Percentiles rank a stretch among this genome's conserved stretches.
Evolutionary conservation across 1,140 invertebrate genomes (phyloP).

Genomic region (Drosophila busckii): DNA sequence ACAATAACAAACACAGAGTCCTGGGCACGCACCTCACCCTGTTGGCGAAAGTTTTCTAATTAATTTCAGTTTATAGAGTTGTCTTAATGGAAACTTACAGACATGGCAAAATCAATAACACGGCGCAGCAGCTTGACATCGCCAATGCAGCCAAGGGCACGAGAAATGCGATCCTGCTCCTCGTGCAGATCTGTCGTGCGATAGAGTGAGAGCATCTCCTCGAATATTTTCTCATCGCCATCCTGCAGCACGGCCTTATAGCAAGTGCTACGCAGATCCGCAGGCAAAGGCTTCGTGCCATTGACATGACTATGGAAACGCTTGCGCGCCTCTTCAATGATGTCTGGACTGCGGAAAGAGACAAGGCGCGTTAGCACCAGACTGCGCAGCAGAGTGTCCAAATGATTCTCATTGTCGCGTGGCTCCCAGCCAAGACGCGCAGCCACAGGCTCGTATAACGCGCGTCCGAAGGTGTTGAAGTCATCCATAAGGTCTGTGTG

Average conservation of each 20-base stretch:
- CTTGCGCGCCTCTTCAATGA: conserved; percentile 86
- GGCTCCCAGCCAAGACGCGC: conserved; percentile 88
- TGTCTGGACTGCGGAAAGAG: conserved; percentile 87
- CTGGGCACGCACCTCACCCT: conserved; percentile 94
- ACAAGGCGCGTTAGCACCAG: conserved; percentile 91
- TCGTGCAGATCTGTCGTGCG: conserved; percentile 92
- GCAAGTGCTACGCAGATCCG: conserved; percentile 92
- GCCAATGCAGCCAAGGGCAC: conserved; percentile 87
- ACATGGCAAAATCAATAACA: conserved; percentile 94
- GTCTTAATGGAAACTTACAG: conserved; percentile 82
- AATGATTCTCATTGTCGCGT: conserved; percentile 86
- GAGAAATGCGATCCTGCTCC: conserved; percentile 93
- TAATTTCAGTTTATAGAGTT: not conserved
- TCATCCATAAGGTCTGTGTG: conserved; percentile 87
- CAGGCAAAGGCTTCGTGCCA: conserved; percentile 84
- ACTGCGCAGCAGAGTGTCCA: conserved; percentile 90
- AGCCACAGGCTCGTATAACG: conserved; percentile 86
- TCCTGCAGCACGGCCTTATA: conserved; percentile 90
- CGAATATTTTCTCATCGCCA: conserved; percentile 85
- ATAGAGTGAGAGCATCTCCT: conserved; percentile 91
- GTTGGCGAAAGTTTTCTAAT: conserved; percentile 24
- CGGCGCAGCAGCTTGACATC: conserved; percentile 85
- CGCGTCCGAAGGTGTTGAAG: conserved; percentile 86
- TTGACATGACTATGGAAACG: conserved; percentile 86
- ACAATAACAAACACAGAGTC: conserved; percentile 94